Evolutionary conservation across 2,888 invertebrate genomes (phyloP), one percentile per base, ranked within the genome.

Genomic region (Venusia cambrica): DNA sequence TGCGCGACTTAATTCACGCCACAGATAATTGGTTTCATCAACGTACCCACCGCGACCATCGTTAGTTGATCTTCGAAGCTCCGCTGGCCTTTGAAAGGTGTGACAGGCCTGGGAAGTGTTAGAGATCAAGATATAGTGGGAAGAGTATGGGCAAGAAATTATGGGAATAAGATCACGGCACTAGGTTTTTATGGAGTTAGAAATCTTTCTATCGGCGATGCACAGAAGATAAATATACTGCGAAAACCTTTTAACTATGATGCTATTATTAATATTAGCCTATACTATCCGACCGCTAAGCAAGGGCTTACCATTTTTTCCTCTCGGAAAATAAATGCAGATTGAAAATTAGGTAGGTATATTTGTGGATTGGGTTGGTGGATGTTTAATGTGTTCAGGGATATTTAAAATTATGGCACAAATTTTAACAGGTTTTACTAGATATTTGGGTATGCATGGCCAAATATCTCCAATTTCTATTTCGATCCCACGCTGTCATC

Each of bases 401-500:
- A n/a, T n/a, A n/a, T n/a, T n/a, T n/a, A n/a, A n/a, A n/a, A n/a
- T n/a, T n/a, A n/a, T n/a, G n/a, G n/a, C n/a, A n/a, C n/a, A n/a
- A n/a, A n/a, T n/a, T n/a, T n/a, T n/a, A n/a, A n/a, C n/a, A n/a
- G n/a, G n/a, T n/a, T n/a, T n/a, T n/a, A n/a, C n/a, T n/a, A n/a
- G n/a, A n/a, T n/a, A n/a, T n/a, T n/a, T n/a, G n/a, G n/a, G n/a
- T n/a, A n/a, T n/a, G n/a, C n/a, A n/a, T n/a, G n/a, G n/a, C n/a
- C n/a, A n/a, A n/a, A n/a, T n/a, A n/a, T n/a, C n/a, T n/a, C n/a
- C n/a, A n/a, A n/a, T n/a, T n/a, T n/a, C n/a, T n/a, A 10, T 26
- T 16, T 7, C 7, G 5, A 10, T 84, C 87, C 79, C 85, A 87
- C 85, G 87, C 84, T 84, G 83, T 83, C 83, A 61, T 43, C 48